Evolutionary conservation across 2,888 invertebrate species (phyloP), one percentile per base, ranked within the genome.

Genomic region (Lymantria monacha): DNA sequence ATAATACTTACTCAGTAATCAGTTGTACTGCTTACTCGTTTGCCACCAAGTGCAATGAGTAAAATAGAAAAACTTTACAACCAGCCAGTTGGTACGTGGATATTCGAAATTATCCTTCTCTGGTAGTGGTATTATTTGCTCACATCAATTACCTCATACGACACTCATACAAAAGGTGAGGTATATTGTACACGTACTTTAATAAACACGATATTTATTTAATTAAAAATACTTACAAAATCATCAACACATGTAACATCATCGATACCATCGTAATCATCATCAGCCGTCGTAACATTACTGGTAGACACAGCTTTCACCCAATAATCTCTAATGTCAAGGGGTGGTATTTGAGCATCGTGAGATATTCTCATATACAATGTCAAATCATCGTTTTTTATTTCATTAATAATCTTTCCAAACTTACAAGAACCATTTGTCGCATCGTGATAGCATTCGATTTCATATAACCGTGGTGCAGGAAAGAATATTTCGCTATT

Each of bases 401-500:
- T 69, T 70, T 90, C 71, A 63, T 74, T 54, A 63, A 81, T 60
- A 62, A 81, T 70, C 63, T 76, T 76, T 64, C 88, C 76, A 64
- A 87, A 74, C 75, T 66, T 45, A 83, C 92, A 79, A 70, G 85
- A 66, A 51, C 83, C 63, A 84, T 87, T 85, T 0, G 75, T 78
- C 0, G 87, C 72, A 43, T 79, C 79, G 46, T 85, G 67, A 12
- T 61, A 68, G 70, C 91, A 77, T 62, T 82, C 72, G 63, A 87
- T 66, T 70, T 85, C 60, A 76, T 89, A 93, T 12, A 94, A 72
- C 22, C 88, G 86, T 7, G 92, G 88, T 0, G 94, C 89, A 1
- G 95, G 95, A 67, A 95, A 95, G 77, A 93, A 95, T 56, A 93
- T 85, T 49, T 85, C 77, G 38, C 79, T 82, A 33, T 88, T 86